Evolutionary conservation across 1,140 invertebrate genomes (phyloP), one percentile per base, ranked within the genome.

Genomic region (Neelides sp.): DNA sequence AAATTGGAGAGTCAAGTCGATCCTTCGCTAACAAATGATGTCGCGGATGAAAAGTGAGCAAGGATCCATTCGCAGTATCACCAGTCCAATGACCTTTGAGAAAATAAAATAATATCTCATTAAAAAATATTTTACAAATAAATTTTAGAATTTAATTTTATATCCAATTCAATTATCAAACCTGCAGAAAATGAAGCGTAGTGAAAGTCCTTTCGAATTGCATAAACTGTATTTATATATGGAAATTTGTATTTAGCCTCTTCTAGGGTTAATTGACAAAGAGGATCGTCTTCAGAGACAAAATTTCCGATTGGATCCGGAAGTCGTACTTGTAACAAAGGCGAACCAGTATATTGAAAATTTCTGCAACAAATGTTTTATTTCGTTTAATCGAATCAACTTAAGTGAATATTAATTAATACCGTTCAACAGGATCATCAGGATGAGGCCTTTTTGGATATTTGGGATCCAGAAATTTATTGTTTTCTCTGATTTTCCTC

Each of bases 21-120:
- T 61, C 35, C 59, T 74, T 65, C 1, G 59, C 53, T 8, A 63
- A 22, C 27, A 83, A 63, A 55, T 79, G 69, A 13, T 74, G 74
- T 26, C 74, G 66, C 35, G 75, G 73, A 61, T 86, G 78, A 62
- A 78, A 81, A 13, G 83, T 84, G 8, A 90, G 45, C 13, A 81
- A 57, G 17, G 83, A 83, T 71, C 82, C 89, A 67, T 82, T 78
- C 65, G 74, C 71, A 28, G 65, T 60, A 68, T 85, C 83, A 2
- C 79, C 82, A 32, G 83, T 78, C 83, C 83, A 88, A 67, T 77
- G 83, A 34, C 84, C 80, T 83, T 61, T 23, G 69, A 68, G 60
- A 61, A 62, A 56, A 46, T 59, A 48, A 28, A 23, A 49, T n/a
- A 48, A 19, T n/a, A 41, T 19, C 37, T 56, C 26, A 54, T 48